Evolutionary conservation across 2,113 vertebrate genomes (phyloP).

Genomic region (Chamaetylas fuelleborni): DNA sequence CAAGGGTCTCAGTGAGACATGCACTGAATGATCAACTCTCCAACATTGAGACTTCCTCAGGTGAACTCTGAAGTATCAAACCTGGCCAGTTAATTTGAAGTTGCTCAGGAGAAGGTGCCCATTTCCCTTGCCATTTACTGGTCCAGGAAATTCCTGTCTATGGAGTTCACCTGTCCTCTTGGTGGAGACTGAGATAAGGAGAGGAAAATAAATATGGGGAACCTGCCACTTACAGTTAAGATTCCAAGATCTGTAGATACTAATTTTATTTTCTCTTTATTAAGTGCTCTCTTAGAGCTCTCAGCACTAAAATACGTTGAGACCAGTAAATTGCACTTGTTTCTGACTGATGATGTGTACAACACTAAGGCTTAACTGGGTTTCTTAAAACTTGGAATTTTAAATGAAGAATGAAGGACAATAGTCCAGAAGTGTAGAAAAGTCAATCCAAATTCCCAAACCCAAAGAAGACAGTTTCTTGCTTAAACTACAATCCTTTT

Average conservation of each 20-base stretch:
- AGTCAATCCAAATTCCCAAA: not conserved
- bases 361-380: not conserved
- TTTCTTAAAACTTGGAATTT: not conserved
- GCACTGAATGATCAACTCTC: not conserved
- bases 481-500: not conserved
- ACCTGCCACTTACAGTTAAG: accelerated
- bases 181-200: not conserved
- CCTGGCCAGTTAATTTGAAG: not conserved
- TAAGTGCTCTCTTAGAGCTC: not conserved
- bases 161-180: not conserved
- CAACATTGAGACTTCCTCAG: not conserved
- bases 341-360: not conserved
- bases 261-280: not conserved
- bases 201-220: not conserved
- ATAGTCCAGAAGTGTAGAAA: not conserved
- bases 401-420: not conserved
- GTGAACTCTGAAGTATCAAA: not conserved
- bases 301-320: not conserved
- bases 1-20: not conserved
- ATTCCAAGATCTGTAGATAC: not conserved
- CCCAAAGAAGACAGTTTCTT: not conserved
- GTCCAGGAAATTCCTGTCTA: not conserved
- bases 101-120: not conserved
- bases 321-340: not conserved
- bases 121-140: not conserved